A percentile compares a stretch with the other conserved stretches of the same genome.
Conservation (phyloP, 2,888 invertebrate genomes). For the Amphipyra tragopoginis region DNA sequence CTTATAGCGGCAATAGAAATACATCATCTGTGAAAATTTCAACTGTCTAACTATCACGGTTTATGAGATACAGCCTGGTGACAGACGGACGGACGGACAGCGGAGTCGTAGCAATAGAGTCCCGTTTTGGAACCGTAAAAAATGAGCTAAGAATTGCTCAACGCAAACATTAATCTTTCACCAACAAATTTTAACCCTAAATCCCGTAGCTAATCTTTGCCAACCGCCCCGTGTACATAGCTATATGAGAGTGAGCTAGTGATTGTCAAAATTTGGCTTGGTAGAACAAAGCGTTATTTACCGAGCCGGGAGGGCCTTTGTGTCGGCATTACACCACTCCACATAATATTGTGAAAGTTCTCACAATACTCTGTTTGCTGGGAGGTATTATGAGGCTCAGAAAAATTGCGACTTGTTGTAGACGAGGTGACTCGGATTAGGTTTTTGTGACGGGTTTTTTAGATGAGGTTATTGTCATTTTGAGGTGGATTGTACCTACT, state of each 20-base stretch:
- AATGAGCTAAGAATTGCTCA: too few relatives aligned
- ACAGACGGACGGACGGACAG: too few relatives aligned
- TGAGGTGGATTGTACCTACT: constrained; percentile 16
- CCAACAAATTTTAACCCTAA: background rate
- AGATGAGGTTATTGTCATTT: constrained; percentile 20
- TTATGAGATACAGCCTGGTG: too few relatives aligned
- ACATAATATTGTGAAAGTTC: constrained; percentile 90
- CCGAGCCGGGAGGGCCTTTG: constrained; percentile 87
- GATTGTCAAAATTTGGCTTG: constrained; percentile 91
- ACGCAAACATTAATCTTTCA: background rate
- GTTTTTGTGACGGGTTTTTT: constrained; percentile 44
- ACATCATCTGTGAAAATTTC: too few relatives aligned
- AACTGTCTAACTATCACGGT: too few relatives aligned
- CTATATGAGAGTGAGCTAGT: constrained; percentile 86
- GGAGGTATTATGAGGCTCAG: constrained; percentile 76
- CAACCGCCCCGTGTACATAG: constrained; percentile 71
- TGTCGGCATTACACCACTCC: constrained; percentile 89
- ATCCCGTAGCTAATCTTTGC: constrained; percentile 70
- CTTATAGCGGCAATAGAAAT: too few relatives aligned
- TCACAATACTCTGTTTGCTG: constrained; percentile 85
- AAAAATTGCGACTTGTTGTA: constrained; percentile 76
- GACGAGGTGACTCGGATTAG: constrained; percentile 73
- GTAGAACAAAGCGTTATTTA: constrained; percentile 90
- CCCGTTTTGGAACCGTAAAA: too few relatives aligned
- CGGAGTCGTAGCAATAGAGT: too few relatives aligned